Percentiles rank a stretch among this genome's conserved stretches.
Conservation (phyloP, 2,797 vertebrate species). For the Chelmon rostratus region DNA sequence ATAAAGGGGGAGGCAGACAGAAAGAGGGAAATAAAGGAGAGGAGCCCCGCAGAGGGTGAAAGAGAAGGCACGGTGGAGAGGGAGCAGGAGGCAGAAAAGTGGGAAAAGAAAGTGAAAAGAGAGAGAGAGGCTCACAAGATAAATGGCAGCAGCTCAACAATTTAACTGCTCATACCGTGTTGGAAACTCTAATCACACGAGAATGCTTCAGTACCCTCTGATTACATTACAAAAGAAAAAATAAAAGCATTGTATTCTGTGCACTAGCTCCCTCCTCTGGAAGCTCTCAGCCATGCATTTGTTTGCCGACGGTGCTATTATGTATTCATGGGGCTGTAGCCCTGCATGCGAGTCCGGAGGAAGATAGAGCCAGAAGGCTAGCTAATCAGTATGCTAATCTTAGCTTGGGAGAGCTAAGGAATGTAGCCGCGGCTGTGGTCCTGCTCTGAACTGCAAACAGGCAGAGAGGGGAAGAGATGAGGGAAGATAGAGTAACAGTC, state of each 20-base stretch:
- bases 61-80: not conserved
- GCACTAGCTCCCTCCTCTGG: slow-evolving; percentile 95
- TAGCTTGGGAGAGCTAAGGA: slow-evolving; percentile 60
- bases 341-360: slow-evolving; percentile 54
- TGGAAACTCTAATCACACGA: slow-evolving; percentile 67
- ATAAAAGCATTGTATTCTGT: slow-evolving; percentile 71
- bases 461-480: slow-evolving; percentile 14
- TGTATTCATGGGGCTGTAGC: slow-evolving; percentile 73
- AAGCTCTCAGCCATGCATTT: slow-evolving; percentile 86
- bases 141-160: slow-evolving; percentile 53
- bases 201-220: slow-evolving; percentile 58
- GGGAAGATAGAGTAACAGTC: slow-evolving; percentile 15
- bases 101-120: not conserved
- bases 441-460: slow-evolving; percentile 43
- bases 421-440: slow-evolving; percentile 51
- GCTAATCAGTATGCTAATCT: slow-evolving; percentile 84
- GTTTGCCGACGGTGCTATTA: slow-evolving; percentile 65
- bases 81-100: slow-evolving; percentile 1
- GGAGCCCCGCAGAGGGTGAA: not conserved
- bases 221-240: slow-evolving; percentile 66
- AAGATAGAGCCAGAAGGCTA: slow-evolving; percentile 58
- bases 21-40: not conserved
- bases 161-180: slow-evolving; percentile 42
- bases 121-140: slow-evolving; percentile 20
- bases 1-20: not conserved